Evolutionary conservation across 2,113 vertebrate genomes (phyloP), one percentile per base, ranked within the genome.

Genomic region (Mola mola): DNA sequence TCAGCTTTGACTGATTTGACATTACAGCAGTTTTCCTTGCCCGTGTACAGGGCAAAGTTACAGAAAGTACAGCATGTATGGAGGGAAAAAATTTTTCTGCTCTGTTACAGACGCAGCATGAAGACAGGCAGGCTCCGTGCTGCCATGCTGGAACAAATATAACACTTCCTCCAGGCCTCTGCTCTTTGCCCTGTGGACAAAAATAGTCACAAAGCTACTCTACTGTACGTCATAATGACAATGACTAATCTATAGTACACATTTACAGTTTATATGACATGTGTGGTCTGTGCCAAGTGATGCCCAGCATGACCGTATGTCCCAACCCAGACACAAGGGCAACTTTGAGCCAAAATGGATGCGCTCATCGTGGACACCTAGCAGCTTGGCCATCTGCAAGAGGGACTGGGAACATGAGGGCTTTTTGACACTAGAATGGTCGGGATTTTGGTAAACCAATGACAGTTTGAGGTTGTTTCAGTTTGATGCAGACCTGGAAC

Each of bases 241-340:
- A 44, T 78, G 72, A 85, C 67, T 76, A 78, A 88, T 87, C 55
- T 78, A 81, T 79, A 67, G 66, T 56, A 56, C 72, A 69, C 60
- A 34, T 83, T 84, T 84, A 83, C 67, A 79, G 76, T 88, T 78
- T 62, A 73, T 79, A 68, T 73, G 75, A 79, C 55, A 79, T 83
- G 69, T 58, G 72, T 52, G 79, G 75, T 67, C 76, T 53, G 70
- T 81, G 87, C 87, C 87, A 87, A 89, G 85, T 80, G 70, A 66
- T 63, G 73, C 86, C 71, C 92, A 86, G 90, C 84, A 60, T 78
- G 90, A 88, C 90, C 91, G 92, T 92, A 90, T 92, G 92, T 86
- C 76, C 50, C 25, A 26, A 50, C 83, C 89, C 75, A 80, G 83
- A 87, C 82, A 88, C 67, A 38, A 61, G 60, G 64, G 72, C 66